A percentile compares a stretch with the other conserved stretches of the same genome.
These are phyloP conservation scores for Passerina amoena DNA, from an alignment of 2,113 vertebrate genomes.

Conservation along the genomic window DNA sequence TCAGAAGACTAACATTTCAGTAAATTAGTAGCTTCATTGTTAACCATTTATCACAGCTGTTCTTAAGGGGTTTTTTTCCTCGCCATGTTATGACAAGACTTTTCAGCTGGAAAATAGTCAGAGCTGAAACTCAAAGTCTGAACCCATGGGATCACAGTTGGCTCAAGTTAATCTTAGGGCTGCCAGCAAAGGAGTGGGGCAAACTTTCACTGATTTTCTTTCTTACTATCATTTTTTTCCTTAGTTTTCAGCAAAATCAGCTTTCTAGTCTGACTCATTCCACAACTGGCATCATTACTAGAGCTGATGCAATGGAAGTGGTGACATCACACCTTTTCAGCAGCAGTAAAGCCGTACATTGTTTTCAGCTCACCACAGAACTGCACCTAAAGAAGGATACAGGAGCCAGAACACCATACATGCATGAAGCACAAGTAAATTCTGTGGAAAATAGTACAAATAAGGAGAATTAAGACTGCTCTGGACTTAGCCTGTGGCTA, in stretches of 20 bases:
- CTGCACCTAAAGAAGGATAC: neutral
- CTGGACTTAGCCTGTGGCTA: neutral
- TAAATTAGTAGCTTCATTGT: neutral
- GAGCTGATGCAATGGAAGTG: conserved; percentile 34
- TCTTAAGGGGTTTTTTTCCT: neutral
- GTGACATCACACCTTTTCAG: neutral
- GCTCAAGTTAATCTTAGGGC: neutral
- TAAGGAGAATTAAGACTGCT: neutral
- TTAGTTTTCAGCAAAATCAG: conserved; percentile 15
- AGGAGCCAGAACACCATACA: neutral
- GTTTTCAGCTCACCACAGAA: neutral
- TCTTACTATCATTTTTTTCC: neutral
- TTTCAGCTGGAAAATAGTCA: neutral
- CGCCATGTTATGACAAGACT: neutral
- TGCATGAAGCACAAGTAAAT: neutral
- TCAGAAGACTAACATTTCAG: neutral
- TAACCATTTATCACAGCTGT: neutral
- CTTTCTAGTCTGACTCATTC: neutral
- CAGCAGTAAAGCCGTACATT: neutral
- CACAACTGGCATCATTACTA: neutral
- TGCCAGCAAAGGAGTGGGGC: neutral
- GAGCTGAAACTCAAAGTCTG: neutral
- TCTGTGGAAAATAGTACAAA: accelerated
- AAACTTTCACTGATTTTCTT: neutral
- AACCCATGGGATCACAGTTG: neutral